Evolutionary conservation across 2,888 invertebrate species (phyloP), one percentile per base, ranked within the genome.

Genomic region (Oxystoma pomonae): DNA sequence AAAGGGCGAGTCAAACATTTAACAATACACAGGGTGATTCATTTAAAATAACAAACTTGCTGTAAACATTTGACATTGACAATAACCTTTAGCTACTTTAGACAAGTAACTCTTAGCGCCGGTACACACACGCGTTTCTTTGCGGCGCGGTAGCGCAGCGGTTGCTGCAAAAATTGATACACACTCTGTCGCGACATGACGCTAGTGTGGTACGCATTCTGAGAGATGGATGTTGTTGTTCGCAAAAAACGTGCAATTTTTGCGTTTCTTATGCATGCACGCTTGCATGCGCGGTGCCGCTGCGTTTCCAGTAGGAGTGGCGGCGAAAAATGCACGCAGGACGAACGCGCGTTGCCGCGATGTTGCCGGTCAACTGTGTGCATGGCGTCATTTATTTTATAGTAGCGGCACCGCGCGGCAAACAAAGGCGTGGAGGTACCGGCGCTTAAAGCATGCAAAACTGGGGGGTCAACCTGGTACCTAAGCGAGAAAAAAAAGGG

Each of bases 321-420:
- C 53, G n/a, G 53, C 53, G 16, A 53, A 53, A 53, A 53, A 53
- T 16, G 53, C 53, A 53, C 53, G 53, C 53, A 53, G 18, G 5
- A n/a, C n/a, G n/a, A n/a, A n/a, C n/a, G n/a, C n/a, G n/a, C n/a
- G n/a, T n/a, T n/a, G n/a, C n/a, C n/a, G n/a, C n/a, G n/a, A n/a
- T n/a, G n/a, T n/a, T n/a, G n/a, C n/a, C n/a, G n/a, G n/a, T n/a
- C n/a, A 18, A 16, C 56, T 56, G 56, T 56, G 56, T 56, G 56
- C 56, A 56, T 56, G 18, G 20, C n/a, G 56, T 20, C 56, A 56
- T 16, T 53, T 53, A 53, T 17, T 56, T 56, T 56, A 56, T 56
- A 56, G 56, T 56, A 56, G 56, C 56, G 56, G 20, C 56, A 56
- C 56, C 56, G 20, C 56, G 12, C 56, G 56, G 56, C 56, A 5